These are phyloP conservation scores for Neocrepidodera transversa DNA, from an alignment of 2,888 invertebrate species.

Conservation along the genomic window DNA sequence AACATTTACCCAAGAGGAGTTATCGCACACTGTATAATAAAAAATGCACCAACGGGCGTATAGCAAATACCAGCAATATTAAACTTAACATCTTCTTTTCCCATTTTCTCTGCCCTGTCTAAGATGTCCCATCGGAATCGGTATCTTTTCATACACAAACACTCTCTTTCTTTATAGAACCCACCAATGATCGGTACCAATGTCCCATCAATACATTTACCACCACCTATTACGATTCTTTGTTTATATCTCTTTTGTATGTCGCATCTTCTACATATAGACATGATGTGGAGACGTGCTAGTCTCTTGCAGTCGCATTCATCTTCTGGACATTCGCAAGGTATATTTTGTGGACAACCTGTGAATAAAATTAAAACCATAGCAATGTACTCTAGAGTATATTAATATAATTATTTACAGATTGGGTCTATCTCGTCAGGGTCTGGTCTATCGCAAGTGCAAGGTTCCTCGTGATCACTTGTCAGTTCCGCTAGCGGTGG, in stretches of 20 bases:
- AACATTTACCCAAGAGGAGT: not conserved
- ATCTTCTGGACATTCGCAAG: conserved; percentile 11
- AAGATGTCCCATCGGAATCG: not conserved
- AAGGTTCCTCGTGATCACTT: conserved; percentile 22
- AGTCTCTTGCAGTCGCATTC: conserved; percentile 27
- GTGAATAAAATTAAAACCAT: no score
- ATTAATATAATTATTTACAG: not conserved
- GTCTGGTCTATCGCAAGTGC: conserved; percentile 20
- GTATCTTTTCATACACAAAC: conserved; percentile 47
- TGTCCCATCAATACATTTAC: not conserved
- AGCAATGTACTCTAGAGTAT: no score
- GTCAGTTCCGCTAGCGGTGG: conserved; percentile 26
- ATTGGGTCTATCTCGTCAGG: conserved; percentile 9
- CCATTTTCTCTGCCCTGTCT: not conserved
- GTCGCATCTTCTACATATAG: conserved; percentile 29
- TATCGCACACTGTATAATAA: not conserved
- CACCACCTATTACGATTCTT: not conserved
- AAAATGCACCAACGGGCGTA: conserved; percentile 24
- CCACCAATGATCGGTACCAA: conserved; percentile 47
- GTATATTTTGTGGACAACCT: conserved; percentile 26
- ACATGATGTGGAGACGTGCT: conserved; percentile 4
- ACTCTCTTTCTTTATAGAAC: conserved; percentile 40
- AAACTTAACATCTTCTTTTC: conserved; percentile 16
- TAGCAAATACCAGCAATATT: conserved; percentile 28
- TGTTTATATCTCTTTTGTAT: not conserved